Conservation (phyloP, 2,888 invertebrate species). For the Chrysolina haemoptera region DNA sequence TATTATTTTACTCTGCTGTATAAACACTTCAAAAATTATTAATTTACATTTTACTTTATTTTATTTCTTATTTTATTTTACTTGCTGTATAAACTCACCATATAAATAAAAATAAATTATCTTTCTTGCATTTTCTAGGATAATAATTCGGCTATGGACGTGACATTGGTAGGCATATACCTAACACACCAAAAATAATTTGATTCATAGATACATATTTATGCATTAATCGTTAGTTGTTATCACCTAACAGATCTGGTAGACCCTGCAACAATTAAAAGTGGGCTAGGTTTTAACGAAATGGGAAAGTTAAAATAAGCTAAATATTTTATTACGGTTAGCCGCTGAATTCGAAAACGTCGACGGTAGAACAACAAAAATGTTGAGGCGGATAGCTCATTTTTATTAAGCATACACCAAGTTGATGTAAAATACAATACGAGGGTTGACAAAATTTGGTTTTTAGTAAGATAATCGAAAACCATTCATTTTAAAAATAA, state of each 20-base stretch:
- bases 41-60: too few relatives aligned
- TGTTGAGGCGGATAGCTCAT: neutral
- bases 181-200: too few relatives aligned
- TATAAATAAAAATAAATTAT: neutral
- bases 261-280: neutral
- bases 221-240: neutral
- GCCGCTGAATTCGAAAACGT: neutral
- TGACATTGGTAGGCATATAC: too few relatives aligned
- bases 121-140: neutral
- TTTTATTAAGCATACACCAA: neutral
- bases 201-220: too few relatives aligned
- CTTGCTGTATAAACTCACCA: too few relatives aligned
- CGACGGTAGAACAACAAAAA: neutral
- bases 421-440: too few relatives aligned
- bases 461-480: too few relatives aligned
- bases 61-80: too few relatives aligned
- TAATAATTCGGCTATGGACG: neutral
- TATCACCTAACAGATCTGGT: neutral
- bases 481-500: too few relatives aligned
- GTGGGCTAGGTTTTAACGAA: neutral
- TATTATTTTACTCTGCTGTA: too few relatives aligned
- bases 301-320: neutral
- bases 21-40: too few relatives aligned
- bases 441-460: too few relatives aligned
- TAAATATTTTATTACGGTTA: neutral